phyloP scores from a whole-genome alignment of 2,797 vertebrate species.

The Tarsius wallacei region DNA sequence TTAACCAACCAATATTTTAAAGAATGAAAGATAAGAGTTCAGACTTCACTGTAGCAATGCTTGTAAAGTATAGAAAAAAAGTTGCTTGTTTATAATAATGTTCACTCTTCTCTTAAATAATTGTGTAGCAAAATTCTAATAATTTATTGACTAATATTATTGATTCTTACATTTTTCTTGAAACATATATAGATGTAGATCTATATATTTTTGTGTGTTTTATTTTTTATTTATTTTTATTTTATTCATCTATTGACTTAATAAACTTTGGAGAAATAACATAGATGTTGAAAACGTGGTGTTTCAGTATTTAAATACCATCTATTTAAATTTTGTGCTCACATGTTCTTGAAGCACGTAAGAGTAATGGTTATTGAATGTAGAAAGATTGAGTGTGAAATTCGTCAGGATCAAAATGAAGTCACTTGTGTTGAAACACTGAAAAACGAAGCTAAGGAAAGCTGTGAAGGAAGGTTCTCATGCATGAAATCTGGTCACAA shows the following conservation, averaged over 20 bases:
- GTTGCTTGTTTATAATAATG: slow-evolving; percentile 27
- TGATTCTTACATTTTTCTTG: slow-evolving; percentile 49
- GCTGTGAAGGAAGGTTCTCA: too few relatives aligned
- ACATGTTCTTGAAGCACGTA: neutral
- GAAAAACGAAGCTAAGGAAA: neutral
- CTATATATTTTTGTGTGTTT: too few relatives aligned
- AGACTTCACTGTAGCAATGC: neutral
- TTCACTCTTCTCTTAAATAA: neutral
- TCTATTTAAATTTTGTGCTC: neutral
- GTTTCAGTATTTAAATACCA: slow-evolving; percentile 10
- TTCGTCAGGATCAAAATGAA: neutral
- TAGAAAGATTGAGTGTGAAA: slow-evolving; percentile 10
- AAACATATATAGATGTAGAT: neutral
- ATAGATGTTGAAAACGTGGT: neutral
- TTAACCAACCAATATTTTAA: neutral
- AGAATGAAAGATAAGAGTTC: neutral
- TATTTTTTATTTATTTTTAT: too few relatives aligned
- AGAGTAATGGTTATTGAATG: neutral
- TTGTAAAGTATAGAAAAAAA: neutral
- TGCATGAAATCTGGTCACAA: neutral
- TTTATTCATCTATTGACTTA: neutral
- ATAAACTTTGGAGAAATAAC: slow-evolving; percentile 58
- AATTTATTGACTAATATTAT: neutral
- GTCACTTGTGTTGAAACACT: neutral
- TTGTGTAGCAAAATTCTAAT: too few relatives aligned